These are phyloP conservation scores for Ibidorhyncha struthersii DNA, from an alignment of 2,113 vertebrate genomes.

Conservation along the genomic window DNA sequence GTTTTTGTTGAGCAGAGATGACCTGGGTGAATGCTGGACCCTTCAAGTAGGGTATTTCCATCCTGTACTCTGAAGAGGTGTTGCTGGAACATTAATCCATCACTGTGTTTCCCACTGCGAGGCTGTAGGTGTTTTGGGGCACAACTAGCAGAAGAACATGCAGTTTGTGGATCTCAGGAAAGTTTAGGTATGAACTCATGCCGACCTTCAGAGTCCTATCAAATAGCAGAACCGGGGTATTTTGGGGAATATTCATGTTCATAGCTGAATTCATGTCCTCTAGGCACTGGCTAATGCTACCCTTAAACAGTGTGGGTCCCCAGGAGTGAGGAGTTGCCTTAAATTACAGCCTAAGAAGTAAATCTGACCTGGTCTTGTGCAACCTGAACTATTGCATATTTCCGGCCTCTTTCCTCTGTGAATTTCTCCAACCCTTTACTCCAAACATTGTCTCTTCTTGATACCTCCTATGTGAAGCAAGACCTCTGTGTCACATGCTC, in stretches of 20 bases:
- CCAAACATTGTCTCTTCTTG: not conserved
- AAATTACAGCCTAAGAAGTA: not conserved
- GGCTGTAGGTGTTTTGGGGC: not conserved
- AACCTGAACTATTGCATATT: too few relatives aligned
- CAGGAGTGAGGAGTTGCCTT: not conserved
- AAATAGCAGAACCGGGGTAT: not conserved
- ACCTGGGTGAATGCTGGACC: not conserved
- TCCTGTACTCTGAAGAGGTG: not conserved
- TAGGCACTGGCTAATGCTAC: not conserved
- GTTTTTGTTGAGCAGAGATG: not conserved
- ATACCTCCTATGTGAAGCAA: not conserved
- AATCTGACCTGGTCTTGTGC: too few relatives aligned
- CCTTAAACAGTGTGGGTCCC: not conserved
- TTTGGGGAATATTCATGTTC: not conserved
- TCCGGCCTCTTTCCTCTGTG: too few relatives aligned
- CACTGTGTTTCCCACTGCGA: not conserved
- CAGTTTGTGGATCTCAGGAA: not conserved
- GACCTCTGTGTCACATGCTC: not conserved
- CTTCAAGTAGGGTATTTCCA: not conserved
- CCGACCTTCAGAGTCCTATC: not conserved
- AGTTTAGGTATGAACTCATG: not conserved
- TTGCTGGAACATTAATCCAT: not conserved
- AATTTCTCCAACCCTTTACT: too few relatives aligned
- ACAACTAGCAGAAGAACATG: not conserved
- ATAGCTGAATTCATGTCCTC: not conserved